Percentiles rank a stretch among this genome's conserved stretches.
Conservation (phyloP, 1,140 invertebrate genomes). For the Rhopalosiphum padi region DNA sequence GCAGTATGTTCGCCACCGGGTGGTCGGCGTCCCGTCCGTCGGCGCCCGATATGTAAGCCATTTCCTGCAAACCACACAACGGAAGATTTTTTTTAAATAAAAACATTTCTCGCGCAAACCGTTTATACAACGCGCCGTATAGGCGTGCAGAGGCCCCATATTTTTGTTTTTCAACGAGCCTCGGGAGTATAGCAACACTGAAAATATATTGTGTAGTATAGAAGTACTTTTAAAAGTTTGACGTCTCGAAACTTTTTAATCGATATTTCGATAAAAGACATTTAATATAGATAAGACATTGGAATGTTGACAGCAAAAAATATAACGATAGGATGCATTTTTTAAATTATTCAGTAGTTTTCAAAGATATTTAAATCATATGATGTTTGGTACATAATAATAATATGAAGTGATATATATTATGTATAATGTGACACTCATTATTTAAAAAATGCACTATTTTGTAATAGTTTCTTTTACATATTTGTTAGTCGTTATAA, state of each 20-base stretch:
- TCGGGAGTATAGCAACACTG: background rate
- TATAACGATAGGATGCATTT: background rate
- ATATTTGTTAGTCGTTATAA: too few species aligned
- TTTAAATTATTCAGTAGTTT: background rate
- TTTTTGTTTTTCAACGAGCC: background rate
- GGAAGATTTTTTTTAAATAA: background rate
- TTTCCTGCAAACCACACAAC: conserved; percentile 28
- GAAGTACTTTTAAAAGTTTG: background rate
- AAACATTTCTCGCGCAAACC: background rate
- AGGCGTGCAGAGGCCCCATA: background rate
- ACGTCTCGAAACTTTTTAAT: background rate
- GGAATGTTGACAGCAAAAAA: background rate
- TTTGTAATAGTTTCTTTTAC: too few species aligned
- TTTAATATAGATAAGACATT: background rate
- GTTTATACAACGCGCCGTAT: background rate
- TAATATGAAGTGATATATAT: too few species aligned
- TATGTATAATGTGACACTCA: too few species aligned
- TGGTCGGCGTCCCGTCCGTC: conserved; percentile 62
- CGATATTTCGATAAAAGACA: background rate
- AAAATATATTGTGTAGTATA: background rate
- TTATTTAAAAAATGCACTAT: too few species aligned
- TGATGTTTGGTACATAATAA: too few species aligned
- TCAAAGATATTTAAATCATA: background rate
- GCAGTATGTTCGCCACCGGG: conserved; percentile 66
- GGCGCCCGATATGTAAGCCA: background rate